Percentiles rank a stretch among this genome's conserved stretches.
Evolutionary conservation across 2,113 vertebrate species (phyloP).

Genomic region (Bubo blakistoni): DNA sequence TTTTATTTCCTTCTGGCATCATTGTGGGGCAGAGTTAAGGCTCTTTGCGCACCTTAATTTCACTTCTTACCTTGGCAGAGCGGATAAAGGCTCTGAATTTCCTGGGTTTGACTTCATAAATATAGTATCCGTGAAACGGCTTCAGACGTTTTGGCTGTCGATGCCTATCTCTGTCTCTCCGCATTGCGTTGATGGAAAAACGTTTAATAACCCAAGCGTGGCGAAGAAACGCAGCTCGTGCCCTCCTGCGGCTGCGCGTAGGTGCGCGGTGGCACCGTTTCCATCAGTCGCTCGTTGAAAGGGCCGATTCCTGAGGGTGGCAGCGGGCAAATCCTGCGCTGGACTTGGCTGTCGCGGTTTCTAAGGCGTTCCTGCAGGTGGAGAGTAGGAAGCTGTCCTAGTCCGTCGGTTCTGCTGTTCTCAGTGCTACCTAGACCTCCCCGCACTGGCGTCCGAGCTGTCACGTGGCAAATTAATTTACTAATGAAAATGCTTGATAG

Average conservation of each 20-base stretch:
- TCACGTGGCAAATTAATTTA: neutral
- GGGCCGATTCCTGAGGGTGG: no score
- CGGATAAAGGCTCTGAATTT: neutral
- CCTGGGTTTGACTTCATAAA: neutral
- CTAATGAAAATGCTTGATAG: accelerated
- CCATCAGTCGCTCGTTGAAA: neutral
- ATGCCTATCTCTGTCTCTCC: neutral
- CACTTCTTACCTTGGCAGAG: neutral
- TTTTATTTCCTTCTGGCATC: neutral
- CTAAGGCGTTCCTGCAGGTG: neutral
- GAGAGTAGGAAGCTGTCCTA: neutral
- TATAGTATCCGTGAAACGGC: accelerated
- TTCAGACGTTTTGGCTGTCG: neutral
- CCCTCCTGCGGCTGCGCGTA: accelerated
- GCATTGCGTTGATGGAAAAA: neutral
- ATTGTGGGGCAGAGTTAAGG: neutral
- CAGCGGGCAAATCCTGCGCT: neutral
- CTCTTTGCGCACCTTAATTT: neutral
- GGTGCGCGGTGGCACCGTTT: neutral
- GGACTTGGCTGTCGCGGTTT: accelerated
- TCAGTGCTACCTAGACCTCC: neutral
- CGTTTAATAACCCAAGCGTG: accelerated
- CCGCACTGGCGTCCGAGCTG: neutral
- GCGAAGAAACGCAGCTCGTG: neutral
- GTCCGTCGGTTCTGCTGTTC: neutral